These are phyloP conservation scores for Chrysemys picta DNA, from an alignment of 2,113 vertebrate genomes.

Conservation along the genomic window DNA sequence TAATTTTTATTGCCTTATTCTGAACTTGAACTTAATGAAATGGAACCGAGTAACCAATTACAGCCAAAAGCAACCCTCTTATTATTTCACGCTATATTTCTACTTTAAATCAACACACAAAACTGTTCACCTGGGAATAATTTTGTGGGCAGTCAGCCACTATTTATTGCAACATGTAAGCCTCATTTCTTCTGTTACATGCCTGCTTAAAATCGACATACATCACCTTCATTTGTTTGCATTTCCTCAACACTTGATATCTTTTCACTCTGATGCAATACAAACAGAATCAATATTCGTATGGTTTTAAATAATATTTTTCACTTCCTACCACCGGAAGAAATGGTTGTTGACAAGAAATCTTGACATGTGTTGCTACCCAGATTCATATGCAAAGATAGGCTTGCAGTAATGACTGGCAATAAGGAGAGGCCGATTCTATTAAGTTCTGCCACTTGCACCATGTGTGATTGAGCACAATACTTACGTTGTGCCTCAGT, in stretches of 20 bases:
- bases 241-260: not conserved
- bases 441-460: not conserved
- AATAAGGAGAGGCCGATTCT: not conserved
- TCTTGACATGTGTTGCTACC: not conserved
- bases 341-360: not conserved
- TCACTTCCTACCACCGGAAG: not conserved
- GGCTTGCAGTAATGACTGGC: not conserved
- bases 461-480: not conserved
- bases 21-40: not conserved
- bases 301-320: not conserved
- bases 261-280: not conserved
- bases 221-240: not conserved
- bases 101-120: not conserved
- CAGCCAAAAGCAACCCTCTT: not conserved
- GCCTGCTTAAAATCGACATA: not conserved
- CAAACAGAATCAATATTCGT: not conserved
- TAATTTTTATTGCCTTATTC: not conserved
- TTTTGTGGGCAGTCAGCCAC: not conserved
- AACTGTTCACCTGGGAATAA: not conserved
- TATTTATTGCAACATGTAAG: not conserved
- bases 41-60: not conserved
- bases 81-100: fast-evolving
- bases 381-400: not conserved
- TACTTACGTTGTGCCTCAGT: not conserved
- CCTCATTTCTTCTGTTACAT: not conserved